phyloP scores from a whole-genome alignment of 2,797 vertebrate species.

The Etheostoma perlongum region DNA sequence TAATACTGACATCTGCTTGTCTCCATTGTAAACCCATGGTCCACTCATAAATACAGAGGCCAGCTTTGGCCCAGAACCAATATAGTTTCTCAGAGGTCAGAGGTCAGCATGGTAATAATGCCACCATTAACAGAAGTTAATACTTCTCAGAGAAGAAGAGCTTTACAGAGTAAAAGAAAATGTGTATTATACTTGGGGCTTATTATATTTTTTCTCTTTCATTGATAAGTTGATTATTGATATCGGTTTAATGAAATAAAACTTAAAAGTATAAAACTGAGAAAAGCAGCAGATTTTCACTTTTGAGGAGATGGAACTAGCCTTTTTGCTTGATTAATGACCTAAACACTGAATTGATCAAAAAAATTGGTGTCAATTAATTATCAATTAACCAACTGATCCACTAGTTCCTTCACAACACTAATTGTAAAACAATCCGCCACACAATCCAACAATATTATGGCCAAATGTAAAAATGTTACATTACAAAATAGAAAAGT shows the following conservation, averaged over 20 bases:
- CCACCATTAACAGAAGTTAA: conserved; percentile 67
- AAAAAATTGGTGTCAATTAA: not conserved
- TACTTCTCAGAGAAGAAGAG: conserved; percentile 10
- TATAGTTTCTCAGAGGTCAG: conserved; percentile 75
- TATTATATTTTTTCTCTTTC: not conserved
- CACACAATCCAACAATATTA: not conserved
- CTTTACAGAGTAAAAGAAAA: conserved; percentile 19
- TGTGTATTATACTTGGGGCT: not conserved
- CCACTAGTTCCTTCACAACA: not conserved
- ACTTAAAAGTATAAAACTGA: not conserved
- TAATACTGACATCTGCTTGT: conserved; percentile 81
- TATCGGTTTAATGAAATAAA: not conserved
- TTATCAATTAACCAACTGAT: not conserved
- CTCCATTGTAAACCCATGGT: conserved; percentile 77
- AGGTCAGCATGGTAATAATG: conserved; percentile 76
- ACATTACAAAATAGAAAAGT: not conserved
- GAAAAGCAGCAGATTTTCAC: not conserved
- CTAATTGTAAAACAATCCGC: not conserved
- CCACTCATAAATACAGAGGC: conserved; percentile 78
- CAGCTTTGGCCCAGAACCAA: conserved; percentile 75
- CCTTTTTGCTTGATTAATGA: not conserved
- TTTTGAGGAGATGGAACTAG: not conserved
- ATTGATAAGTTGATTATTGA: too few relatives aligned
- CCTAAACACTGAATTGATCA: not conserved
- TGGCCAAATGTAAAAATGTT: not conserved